Evolutionary conservation across 2,888 invertebrate genomes (phyloP).

Genomic region (Microctonus brassicae): DNA sequence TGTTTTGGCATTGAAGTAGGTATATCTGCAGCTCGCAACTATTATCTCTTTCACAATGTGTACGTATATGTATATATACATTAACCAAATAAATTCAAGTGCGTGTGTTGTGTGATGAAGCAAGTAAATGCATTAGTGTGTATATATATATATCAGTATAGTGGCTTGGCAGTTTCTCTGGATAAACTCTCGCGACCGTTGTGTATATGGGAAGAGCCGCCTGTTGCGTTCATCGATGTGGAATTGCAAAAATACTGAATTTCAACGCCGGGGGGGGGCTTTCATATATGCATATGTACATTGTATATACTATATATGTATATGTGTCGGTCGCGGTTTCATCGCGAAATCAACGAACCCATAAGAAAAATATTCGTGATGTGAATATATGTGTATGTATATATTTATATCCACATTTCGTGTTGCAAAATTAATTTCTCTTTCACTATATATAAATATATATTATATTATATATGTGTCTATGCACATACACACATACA

Average conservation of each 20-base stretch:
- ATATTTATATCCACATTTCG: background rate
- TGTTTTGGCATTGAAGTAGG: background rate
- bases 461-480: background rate
- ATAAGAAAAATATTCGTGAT: constrained; percentile 33
- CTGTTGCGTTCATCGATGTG: constrained; percentile 61
- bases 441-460: background rate
- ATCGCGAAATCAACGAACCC: constrained; percentile 50
- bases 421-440: background rate
- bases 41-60: background rate
- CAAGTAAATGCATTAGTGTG: constrained; percentile 12
- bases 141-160: background rate
- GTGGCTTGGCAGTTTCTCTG: background rate
- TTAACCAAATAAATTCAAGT: background rate
- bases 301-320: too few species aligned
- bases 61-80: background rate
- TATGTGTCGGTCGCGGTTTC: constrained; percentile 46
- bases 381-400: background rate
- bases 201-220: constrained; percentile 59
- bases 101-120: background rate
- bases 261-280: constrained; percentile 45
- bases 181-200: constrained; percentile 24
- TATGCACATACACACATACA: background rate
- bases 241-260: constrained; percentile 62
- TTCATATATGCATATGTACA: too few species aligned
- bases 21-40: too few species aligned